Evolutionary conservation across 2,113 vertebrate species (phyloP), one percentile per base, ranked within the genome.

Genomic region (Pelvicachromis taeniatus): DNA sequence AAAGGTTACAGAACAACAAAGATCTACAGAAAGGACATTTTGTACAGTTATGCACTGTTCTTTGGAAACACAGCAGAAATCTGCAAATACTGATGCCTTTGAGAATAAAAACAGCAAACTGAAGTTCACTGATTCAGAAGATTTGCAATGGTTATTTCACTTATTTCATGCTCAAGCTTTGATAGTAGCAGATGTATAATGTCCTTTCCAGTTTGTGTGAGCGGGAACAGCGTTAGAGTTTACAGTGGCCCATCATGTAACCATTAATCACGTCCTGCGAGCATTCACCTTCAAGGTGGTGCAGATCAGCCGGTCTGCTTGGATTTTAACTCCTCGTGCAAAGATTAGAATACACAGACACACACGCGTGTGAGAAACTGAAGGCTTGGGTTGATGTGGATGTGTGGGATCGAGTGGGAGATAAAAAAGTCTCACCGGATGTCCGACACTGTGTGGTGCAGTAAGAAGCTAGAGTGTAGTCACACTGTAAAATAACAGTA

Each of bases 71-170:
- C 16, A 75, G 26, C 10, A 5, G 17, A 5, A 61, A 1, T 19
- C 58, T 35, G 58, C 19, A 2, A 52, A 52, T 52, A 1, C 6
- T 31, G 42, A n/a, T 0, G 10, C 17, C 45, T 12, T 2, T 50
- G 0, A 50, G 68, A 75, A 75, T 50, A 4, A 73, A 73, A 29
- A n/a, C 14, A 73, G 68, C 42, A 75, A 48, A 45, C 16, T 3
- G n/a, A 17, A 65, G 19, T 65, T 68, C 35, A 68, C 7, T 42
- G 0, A 23, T 42, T 42, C 0, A 6, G 3, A 42, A 0, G n/a
- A 68, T 0, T 68, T 68, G 63, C 0, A 14, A 2, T 68, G 19
- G 3, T 42, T 45, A 45, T 48, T 70, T 70, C 2, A 26, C 12
- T 70, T 45, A 70, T 17, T 45, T 9, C 17, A 0, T 45, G 38